Base-by-base conservation (phyloP, 2,113 vertebrate genomes). In the Zapornia atra region DNA sequence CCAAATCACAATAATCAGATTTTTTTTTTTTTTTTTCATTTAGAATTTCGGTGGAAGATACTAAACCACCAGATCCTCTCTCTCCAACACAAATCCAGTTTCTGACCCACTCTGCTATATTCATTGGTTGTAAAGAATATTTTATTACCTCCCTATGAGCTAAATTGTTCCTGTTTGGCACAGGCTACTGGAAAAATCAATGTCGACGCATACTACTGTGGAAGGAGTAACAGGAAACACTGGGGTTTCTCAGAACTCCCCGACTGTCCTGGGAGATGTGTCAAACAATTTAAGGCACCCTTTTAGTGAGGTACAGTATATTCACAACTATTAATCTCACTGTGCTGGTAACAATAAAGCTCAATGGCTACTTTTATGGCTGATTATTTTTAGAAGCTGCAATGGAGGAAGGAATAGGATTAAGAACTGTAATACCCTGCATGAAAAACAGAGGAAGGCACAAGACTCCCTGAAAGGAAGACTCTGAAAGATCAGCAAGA, bases 101-200 rank as follows among this genome's bases (percentile, higher is more conserved):
- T 94, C 88, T 78, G 57, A 80, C 34, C 48, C 4, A 2, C n/a
- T 96, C 73, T 66, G 86, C 24, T 71, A 61, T 34, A 90, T 57
- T 76, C 81, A 83, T 46, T 82, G 51, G 90, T 88, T 78, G 51
- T 66, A 92, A 95, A 94, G 63, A 88, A 75, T 90, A 92, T 92
- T 96, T 95, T 96, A 96, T 90, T 94, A 88, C 94, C 92, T 93
- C 82, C 60, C 38, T 77, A 38, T 22, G 46, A 93, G 60, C 68
- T 78, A 92, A 93, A 96, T 96, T 96, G 95, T 93, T 94, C 80
- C 90, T 95, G 80, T 93, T 95, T 97, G 96, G 95, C 95, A 97
- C 34, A 86, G 90, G 50, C 72, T 78, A 84, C 73, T 94, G 94
- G 95, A 97, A 97, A 97, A 96, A 97, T 97, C 95, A 95, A 95